A percentile compares a stretch with the other conserved stretches of the same genome.
Evolutionary conservation across 2,888 invertebrate genomes (phyloP).

Genomic region (Drosophila siamana): DNA sequence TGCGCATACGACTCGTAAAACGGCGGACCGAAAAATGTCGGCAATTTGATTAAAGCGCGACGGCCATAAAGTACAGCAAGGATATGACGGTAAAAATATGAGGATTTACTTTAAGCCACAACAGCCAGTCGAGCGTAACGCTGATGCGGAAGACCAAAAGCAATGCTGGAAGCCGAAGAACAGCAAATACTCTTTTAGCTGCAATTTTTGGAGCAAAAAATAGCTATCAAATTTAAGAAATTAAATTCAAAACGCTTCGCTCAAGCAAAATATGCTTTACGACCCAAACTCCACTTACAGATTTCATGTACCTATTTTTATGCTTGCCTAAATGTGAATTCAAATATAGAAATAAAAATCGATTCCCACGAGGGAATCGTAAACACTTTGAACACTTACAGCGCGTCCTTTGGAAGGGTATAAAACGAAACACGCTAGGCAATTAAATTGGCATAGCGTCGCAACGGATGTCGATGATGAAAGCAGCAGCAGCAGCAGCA

Average conservation of each 20-base stretch:
- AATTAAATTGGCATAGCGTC: slow-evolving; percentile 60
- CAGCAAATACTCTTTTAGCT: slow-evolving; percentile 1
- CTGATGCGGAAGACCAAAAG: slow-evolving; percentile 2
- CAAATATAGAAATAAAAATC: slow-evolving; percentile 5
- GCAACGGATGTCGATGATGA: slow-evolving; percentile 38
- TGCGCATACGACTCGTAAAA: slow-evolving; percentile 63
- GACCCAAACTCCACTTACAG: neutral
- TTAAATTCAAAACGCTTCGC: neutral
- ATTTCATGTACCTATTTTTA: slow-evolving; percentile 5
- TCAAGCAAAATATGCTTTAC: neutral
- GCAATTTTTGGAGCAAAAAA: neutral
- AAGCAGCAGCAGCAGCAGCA: slow-evolving; percentile 38
- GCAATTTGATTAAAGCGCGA: slow-evolving; percentile 63
- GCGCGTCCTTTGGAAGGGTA: slow-evolving; percentile 11
- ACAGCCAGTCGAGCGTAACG: slow-evolving; percentile 30
- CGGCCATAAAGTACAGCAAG: slow-evolving; percentile 53
- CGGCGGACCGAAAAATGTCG: slow-evolving; percentile 33
- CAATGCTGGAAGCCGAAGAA: neutral
- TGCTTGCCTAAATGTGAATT: neutral
- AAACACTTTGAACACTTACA: slow-evolving; percentile 14
- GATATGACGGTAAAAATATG: slow-evolving; percentile 43
- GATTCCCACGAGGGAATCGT: neutral
- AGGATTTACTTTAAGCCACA: slow-evolving; percentile 56
- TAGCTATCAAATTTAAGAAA: neutral
- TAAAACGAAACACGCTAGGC: slow-evolving; percentile 43